Evolutionary conservation across 2,888 invertebrate genomes (phyloP).

Genomic region (Flexamia atlantica): DNA sequence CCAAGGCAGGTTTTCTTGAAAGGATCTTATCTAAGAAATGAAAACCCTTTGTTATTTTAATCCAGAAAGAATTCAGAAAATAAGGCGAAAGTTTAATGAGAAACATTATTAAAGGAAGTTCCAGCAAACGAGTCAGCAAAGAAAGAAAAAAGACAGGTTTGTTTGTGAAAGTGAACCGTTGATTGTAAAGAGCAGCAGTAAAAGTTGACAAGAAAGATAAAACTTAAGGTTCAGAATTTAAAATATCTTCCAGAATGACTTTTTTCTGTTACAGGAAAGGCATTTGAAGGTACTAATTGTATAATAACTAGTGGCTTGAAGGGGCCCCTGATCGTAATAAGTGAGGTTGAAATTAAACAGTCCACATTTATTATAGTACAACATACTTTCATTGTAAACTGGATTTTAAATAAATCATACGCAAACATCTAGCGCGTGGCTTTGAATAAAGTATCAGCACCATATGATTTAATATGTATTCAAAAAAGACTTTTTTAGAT

Average conservation of each 20-base stretch:
- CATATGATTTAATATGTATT: no score
- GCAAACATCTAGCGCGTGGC: no score
- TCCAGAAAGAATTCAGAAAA: slow-evolving; percentile 19
- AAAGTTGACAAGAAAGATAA: slow-evolving; percentile 31
- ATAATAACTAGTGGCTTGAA: no score
- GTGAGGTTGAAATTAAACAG: no score
- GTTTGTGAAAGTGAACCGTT: slow-evolving; percentile 23
- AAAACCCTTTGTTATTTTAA: slow-evolving; percentile 40
- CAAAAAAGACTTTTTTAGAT: no score
- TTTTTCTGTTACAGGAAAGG: not conserved
- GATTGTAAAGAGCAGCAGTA: slow-evolving; percentile 37
- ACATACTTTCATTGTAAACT: no score
- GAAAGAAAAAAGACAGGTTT: slow-evolving; percentile 40
- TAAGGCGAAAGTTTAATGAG: slow-evolving; percentile 46
- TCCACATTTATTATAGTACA: no score
- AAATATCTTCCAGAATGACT: not conserved
- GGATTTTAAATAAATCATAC: no score
- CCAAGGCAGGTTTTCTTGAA: not conserved
- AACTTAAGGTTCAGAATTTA: slow-evolving; percentile 12
- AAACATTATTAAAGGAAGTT: slow-evolving; percentile 45
- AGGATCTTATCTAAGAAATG: slow-evolving; percentile 14
- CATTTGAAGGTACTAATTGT: no score
- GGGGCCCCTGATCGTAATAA: no score
- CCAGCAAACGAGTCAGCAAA: slow-evolving; percentile 23
- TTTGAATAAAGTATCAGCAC: no score